Conservation (phyloP, 2,113 vertebrate genomes). For the Fulmarus glacialis region DNA sequence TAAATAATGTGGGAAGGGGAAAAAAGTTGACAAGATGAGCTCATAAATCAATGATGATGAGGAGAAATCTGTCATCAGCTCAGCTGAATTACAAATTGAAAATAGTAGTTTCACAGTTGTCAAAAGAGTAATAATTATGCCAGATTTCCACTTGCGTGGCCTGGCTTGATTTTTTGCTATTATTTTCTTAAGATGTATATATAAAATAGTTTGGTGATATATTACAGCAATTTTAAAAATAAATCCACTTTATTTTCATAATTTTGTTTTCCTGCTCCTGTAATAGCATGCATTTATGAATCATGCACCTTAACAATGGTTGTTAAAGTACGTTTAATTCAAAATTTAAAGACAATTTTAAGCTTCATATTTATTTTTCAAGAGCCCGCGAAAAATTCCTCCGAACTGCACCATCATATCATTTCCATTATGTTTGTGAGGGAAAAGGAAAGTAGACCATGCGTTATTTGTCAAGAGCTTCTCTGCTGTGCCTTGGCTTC, state of each 20-base stretch:
- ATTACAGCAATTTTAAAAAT: background rate
- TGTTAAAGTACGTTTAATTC: background rate
- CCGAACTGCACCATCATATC: background rate
- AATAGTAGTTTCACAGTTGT: background rate
- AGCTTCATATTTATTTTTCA: background rate
- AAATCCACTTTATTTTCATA: background rate
- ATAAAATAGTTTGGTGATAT: accelerated
- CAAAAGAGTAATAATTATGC: background rate
- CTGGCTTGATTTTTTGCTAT: background rate
- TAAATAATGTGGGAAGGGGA: conserved; percentile 1
- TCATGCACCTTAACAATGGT: background rate
- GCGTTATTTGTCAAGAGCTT: background rate
- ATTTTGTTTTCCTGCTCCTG: background rate
- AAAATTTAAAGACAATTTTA: background rate
- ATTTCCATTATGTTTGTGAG: background rate
- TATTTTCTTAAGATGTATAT: background rate
- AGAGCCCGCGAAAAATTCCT: background rate
- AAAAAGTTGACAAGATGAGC: background rate
- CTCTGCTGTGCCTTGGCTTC: background rate
- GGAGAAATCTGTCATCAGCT: conserved; percentile 4
- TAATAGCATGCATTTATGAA: background rate
- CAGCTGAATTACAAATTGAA: background rate
- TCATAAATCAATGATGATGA: conserved; percentile 26
- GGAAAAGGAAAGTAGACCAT: background rate
- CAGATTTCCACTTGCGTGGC: background rate